These are phyloP conservation scores for Actinostola sp. DNA, from an alignment of 92 coral and sea anemone genomes.

Conservation along the genomic window DNA sequence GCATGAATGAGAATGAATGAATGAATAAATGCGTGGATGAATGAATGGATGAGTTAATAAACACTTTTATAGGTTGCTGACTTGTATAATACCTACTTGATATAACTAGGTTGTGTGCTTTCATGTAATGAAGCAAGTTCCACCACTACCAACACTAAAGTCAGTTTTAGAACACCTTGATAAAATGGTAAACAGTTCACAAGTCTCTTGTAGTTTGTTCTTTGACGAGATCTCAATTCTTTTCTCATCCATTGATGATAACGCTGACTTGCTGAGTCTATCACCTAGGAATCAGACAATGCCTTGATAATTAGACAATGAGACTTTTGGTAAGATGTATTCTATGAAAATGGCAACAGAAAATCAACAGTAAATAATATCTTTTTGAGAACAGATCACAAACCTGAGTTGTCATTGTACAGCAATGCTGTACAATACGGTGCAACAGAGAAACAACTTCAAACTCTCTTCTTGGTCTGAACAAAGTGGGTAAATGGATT, in stretches of 20 bases:
- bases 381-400: background rate
- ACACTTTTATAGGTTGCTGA: background rate
- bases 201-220: constrained; percentile 79
- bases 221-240: constrained; percentile 82
- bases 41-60: background rate
- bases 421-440: constrained; percentile 62
- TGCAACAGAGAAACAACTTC: constrained; percentile 67
- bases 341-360: too few species aligned
- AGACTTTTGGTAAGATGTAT: too few species aligned
- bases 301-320: too few species aligned
- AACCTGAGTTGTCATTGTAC: constrained; percentile 67
- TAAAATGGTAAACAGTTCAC: constrained; percentile 63
- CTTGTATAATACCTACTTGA: constrained; percentile 69
- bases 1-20: too few species aligned
- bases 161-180: constrained; percentile 36
- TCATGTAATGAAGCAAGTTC: constrained; percentile 34
- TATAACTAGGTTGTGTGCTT: background rate
- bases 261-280: constrained; percentile 56
- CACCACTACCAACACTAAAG: constrained; percentile 43
- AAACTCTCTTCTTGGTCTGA: constrained; percentile 67
- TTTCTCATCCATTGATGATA: constrained; percentile 70
- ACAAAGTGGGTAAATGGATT: constrained; percentile 48
- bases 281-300: constrained; percentile 51
- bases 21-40: background rate
- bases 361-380: too few species aligned